Evolutionary conservation across 1,140 invertebrate genomes (phyloP), one percentile per base, ranked within the genome.

Genomic region (Panagrolaimus sp.): DNA sequence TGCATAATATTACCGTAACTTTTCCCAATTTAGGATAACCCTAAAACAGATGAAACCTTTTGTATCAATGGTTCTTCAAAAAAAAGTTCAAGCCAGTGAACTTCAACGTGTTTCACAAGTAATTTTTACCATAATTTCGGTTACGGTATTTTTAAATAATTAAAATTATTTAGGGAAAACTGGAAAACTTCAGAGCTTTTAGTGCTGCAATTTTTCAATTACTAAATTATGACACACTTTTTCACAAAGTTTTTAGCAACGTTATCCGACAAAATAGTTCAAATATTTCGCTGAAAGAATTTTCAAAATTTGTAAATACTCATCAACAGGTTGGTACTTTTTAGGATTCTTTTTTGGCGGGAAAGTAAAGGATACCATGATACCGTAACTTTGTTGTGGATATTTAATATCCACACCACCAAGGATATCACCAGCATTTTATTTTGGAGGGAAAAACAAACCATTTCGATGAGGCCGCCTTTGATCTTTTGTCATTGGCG

Each of bases 1-100:
- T 4, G 7, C 32, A 38, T 38, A 38, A 7, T 38, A 38, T 38
- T 38, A 38, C 7, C 32, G 32, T 38, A 38, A 7, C 32, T 38
- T 7, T 38, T 38, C 2, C 2, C 2, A 38, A 4, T 79, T 62
- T 55, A 83, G 80, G 15, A 71, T 82, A 12, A 71, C 75, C 17
- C 68, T 83, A n/a, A 75, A 77, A 63, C 75, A 83, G 43, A 77
- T 82, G 82, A 82, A 83, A 67, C 80, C 80, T 4, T 82, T 83
- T 58, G 78, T 83, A 28, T 82, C 83, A 69, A 76, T 76, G 1
- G 78, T 43, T 43, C 68, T 82, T 17, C 80, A 82, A 71, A 81
- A 67, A 64, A 82, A 82, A 73, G 74, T 83, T 17, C 70, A 73
- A 47, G 79, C 79, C 7, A 76, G 74, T 45, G 76, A 78, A 47